These are phyloP conservation scores for Rhopalosiphum maidis DNA, from an alignment of 1,140 invertebrate genomes.

Conservation along the genomic window DNA sequence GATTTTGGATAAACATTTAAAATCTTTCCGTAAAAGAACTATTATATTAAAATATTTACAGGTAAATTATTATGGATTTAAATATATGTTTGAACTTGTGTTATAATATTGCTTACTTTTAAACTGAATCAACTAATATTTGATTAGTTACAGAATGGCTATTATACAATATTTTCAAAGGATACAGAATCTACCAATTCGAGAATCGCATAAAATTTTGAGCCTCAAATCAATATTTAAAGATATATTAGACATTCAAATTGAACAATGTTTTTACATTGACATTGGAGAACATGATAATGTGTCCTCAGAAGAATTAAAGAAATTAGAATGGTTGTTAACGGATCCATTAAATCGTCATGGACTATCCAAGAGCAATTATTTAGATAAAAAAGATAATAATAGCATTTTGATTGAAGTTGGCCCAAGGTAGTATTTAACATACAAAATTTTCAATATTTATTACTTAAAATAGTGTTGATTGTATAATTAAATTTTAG, in stretches of 20 bases:
- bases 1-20: background rate
- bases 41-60: background rate
- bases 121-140: background rate
- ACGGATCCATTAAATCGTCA: conserved; percentile 69
- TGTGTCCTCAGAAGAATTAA: conserved; percentile 65
- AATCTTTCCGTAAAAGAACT: background rate
- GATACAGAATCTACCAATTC: background rate
- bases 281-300: conserved; percentile 21
- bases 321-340: conserved; percentile 75
- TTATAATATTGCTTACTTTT: background rate
- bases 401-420: conserved; percentile 73
- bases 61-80: background rate
- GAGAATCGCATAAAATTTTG: background rate
- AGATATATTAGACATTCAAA: background rate
- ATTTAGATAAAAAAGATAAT: conserved; percentile 63
- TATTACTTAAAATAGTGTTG: background rate
- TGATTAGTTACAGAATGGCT: conserved; percentile 36
- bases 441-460: background rate
- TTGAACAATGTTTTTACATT: conserved; percentile 49
- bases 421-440: conserved; percentile 72
- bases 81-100: background rate
- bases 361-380: conserved; percentile 64
- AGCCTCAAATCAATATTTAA: conserved; percentile 29
- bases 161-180: conserved; percentile 40
- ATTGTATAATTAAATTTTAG: conserved; percentile 65